A percentile compares a stretch with the other conserved stretches of the same genome.
phyloP scores from a whole-genome alignment of 2,113 vertebrate species.

The Hystrix cristata region DNA sequence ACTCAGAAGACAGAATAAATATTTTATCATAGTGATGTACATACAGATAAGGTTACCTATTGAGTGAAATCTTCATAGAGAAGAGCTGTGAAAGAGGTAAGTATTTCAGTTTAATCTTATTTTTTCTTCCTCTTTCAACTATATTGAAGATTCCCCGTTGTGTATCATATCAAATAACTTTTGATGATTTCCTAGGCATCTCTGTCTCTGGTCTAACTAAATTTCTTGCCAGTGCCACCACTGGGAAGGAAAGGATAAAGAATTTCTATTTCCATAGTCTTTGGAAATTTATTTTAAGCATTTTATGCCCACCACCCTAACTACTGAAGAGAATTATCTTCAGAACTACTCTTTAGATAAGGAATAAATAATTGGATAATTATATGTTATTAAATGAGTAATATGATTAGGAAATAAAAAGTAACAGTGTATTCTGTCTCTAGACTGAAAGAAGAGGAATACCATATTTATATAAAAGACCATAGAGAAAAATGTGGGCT shows the following conservation, averaged over 20 bases:
- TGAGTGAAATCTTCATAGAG: conserved; percentile 62
- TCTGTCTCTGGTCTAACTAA: conserved; percentile 59
- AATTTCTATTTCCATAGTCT: conserved; percentile 72
- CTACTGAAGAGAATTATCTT: conserved; percentile 58
- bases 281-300: conserved; percentile 69
- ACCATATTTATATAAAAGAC: conserved; percentile 46
- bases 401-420: conserved; percentile 64
- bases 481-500: neutral
- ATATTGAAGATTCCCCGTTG: conserved; percentile 62
- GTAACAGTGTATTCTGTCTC: conserved; percentile 15
- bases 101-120: conserved; percentile 37
- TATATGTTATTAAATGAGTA: conserved; percentile 53
- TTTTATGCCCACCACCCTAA: conserved; percentile 33
- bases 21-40: conserved; percentile 26
- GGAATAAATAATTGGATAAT: conserved; percentile 66
- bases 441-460: conserved; percentile 32
- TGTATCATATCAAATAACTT: conserved; percentile 56
- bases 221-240: conserved; percentile 56
- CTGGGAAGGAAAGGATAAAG: conserved; percentile 69
- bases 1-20: conserved; percentile 31
- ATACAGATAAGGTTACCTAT: conserved; percentile 39
- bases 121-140: conserved; percentile 56
- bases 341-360: conserved; percentile 49
- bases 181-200: conserved; percentile 71
- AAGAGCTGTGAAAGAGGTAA: conserved; percentile 58